Evolutionary conservation across 2,888 invertebrate genomes (phyloP).

Genomic region (Philopedon plagiatum): DNA sequence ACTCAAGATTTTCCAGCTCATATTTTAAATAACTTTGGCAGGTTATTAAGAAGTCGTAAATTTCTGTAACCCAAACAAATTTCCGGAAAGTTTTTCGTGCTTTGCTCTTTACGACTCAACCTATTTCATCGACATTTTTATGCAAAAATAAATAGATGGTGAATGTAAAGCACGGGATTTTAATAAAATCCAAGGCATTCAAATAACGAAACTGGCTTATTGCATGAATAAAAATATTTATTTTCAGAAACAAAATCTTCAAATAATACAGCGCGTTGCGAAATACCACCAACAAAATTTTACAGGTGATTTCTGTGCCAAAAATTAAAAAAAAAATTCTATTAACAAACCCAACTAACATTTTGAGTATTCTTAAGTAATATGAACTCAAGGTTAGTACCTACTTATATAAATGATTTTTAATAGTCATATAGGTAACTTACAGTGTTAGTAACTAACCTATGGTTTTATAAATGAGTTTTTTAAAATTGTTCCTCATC

Average conservation of each 20-base stretch:
- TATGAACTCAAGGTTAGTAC: no score
- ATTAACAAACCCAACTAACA: no score
- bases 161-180: neutral
- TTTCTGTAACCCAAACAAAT: conserved; percentile 2
- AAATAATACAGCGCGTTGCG: no score
- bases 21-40: conserved; percentile 2
- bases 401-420: no score
- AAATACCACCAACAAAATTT: no score
- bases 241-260: neutral
- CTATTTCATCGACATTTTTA: conserved; percentile 3
- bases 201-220: neutral
- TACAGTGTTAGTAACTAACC: no score
- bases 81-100: conserved; percentile 1
- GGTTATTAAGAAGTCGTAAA: conserved; percentile 4
- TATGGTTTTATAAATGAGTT: no score
- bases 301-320: no score
- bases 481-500: no score
- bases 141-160: neutral
- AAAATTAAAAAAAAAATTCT: no score
- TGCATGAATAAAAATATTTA: neutral
- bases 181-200: neutral
- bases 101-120: neutral
- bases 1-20: conserved; percentile 1
- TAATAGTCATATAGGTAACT: no score
- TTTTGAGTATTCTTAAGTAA: no score